Evolutionary conservation across 2,888 invertebrate species (phyloP).

Genomic region (Nasonovia ribisnigri): DNA sequence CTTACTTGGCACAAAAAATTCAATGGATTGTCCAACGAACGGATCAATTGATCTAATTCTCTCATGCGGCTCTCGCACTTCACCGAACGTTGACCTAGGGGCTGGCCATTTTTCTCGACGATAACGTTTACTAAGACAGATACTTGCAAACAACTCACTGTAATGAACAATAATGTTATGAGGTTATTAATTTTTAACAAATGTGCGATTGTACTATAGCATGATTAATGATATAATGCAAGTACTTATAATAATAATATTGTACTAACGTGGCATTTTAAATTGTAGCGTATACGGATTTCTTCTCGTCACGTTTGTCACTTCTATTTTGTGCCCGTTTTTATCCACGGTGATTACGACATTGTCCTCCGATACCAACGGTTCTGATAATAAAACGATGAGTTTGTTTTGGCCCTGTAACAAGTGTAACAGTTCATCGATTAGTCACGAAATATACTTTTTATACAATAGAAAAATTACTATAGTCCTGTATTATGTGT

Average conservation of each 20-base stretch:
- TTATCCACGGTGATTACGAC: slow-evolving; percentile 85
- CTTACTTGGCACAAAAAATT: slow-evolving; percentile 89
- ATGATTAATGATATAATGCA: not conserved
- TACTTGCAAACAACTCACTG: slow-evolving; percentile 83
- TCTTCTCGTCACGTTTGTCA: slow-evolving; percentile 81
- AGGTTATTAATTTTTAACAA: not conserved
- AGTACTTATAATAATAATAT: not conserved
- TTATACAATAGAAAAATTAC: not conserved
- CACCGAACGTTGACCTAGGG: slow-evolving; percentile 85
- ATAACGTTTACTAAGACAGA: slow-evolving; percentile 86
- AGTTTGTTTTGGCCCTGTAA: slow-evolving; percentile 85
- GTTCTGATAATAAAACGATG: slow-evolving; percentile 83
- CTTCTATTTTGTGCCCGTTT: slow-evolving; percentile 83
- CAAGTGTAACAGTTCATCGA: slow-evolving; percentile 70
- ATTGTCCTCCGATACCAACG: slow-evolving; percentile 82
- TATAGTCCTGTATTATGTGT: not conserved
- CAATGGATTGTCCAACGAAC: slow-evolving; percentile 83
- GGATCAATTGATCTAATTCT: slow-evolving; percentile 84
- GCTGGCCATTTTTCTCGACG: slow-evolving; percentile 84
- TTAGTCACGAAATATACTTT: not conserved
- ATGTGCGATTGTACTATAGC: not conserved
- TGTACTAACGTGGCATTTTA: slow-evolving; percentile 78
- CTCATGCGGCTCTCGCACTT: slow-evolving; percentile 89
- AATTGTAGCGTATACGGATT: slow-evolving; percentile 89
- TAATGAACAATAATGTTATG: slow-evolving; percentile 65